Evolutionary conservation across 2,888 invertebrate species (phyloP).

Genomic region (Oligia latruncula): DNA sequence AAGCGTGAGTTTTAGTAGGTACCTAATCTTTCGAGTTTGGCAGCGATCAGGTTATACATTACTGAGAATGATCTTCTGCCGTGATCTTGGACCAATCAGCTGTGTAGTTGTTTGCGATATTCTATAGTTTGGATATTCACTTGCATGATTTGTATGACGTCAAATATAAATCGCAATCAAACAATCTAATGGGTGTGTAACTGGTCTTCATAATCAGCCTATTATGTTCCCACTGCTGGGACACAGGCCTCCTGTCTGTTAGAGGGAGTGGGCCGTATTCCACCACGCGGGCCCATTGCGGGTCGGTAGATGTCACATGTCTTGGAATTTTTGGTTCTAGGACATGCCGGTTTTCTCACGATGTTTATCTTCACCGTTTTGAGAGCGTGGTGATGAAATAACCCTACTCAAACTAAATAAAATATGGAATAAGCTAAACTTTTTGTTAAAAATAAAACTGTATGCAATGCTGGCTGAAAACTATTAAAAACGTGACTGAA

Average conservation of each 20-base stretch:
- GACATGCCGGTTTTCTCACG: not conserved
- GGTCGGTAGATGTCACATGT: not conserved
- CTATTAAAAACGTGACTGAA: not conserved
- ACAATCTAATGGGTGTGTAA: not conserved
- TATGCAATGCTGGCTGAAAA: constrained; percentile 16
- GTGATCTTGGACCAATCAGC: constrained; percentile 36
- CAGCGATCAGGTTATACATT: constrained; percentile 52
- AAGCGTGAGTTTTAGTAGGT: constrained; percentile 39
- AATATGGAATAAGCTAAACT: not conserved
- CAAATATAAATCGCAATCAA: not conserved
- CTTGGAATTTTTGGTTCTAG: not conserved
- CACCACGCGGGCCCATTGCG: not conserved
- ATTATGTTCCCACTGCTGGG: no score
- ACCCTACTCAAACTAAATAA: not conserved
- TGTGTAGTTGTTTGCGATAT: constrained; percentile 43
- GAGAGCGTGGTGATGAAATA: not conserved
- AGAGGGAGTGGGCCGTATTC: not conserved
- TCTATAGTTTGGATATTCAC: constrained; percentile 18
- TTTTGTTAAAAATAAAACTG: not conserved
- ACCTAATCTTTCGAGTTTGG: constrained; percentile 53
- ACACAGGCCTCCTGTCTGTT: not conserved
- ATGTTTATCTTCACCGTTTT: not conserved
- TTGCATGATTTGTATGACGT: constrained; percentile 5
- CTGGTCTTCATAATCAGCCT: not conserved
- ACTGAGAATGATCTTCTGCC: constrained; percentile 37